phyloP scores from a whole-genome alignment of 2,797 vertebrate genomes.

The Mormyrus hasselquistii region DNA sequence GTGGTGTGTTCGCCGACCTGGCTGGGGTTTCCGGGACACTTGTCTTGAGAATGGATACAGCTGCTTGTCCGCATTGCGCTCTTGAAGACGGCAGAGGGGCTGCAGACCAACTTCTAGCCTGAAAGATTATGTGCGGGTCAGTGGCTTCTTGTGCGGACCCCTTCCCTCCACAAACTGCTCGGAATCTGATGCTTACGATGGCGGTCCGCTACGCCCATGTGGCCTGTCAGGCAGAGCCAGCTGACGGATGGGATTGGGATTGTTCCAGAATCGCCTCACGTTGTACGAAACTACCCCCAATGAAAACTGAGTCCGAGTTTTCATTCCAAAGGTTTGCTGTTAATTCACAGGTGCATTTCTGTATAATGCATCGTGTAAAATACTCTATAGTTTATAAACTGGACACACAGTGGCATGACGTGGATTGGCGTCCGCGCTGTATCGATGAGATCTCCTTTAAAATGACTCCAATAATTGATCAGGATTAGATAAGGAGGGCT shows the following conservation, averaged over 20 bases:
- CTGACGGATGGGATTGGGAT: too few relatives aligned
- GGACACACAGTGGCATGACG: neutral
- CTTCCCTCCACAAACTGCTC: conserved; percentile 54
- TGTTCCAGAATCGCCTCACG: neutral
- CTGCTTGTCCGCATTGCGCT: conserved; percentile 60
- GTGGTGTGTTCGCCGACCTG: conserved; percentile 52
- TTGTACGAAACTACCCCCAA: neutral
- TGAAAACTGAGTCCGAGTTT: neutral
- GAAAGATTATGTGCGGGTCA: conserved; percentile 38
- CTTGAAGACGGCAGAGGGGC: conserved; percentile 51
- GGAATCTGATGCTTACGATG: conserved; percentile 36
- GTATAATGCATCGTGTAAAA: neutral
- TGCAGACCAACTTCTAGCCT: conserved; percentile 46
- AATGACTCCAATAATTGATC: conserved; percentile 6
- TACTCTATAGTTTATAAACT: neutral
- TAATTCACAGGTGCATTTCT: too few relatives aligned
- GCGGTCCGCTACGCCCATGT: neutral
- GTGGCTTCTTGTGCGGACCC: neutral
- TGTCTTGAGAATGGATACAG: conserved; percentile 66
- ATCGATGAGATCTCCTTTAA: neutral
- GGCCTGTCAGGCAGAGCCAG: neutral
- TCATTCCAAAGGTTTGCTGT: neutral
- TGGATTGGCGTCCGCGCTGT: neutral
- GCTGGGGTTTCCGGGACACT: conserved; percentile 66
- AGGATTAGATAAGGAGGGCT: neutral